phyloP scores from a whole-genome alignment of 2,113 vertebrate species.

The Tricholaema leucomelas region DNA sequence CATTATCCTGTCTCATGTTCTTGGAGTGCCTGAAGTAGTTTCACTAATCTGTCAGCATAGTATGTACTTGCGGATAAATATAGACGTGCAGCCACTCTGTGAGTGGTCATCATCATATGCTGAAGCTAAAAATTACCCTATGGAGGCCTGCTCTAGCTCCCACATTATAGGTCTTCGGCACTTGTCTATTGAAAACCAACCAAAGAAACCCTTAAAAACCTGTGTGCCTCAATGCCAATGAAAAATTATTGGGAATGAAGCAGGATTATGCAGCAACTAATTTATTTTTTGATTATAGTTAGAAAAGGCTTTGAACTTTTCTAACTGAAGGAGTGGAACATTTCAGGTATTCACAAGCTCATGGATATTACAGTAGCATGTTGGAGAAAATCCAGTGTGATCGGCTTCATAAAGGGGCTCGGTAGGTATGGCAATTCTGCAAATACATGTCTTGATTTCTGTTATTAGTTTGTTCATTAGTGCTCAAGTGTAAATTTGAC shows the following conservation, averaged over 20 bases:
- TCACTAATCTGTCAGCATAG: slow-evolving; percentile 87
- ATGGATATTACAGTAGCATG: slow-evolving; percentile 91
- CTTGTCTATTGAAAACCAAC: slow-evolving; percentile 45
- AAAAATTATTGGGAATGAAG: not conserved
- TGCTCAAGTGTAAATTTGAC: not conserved
- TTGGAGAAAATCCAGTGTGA: slow-evolving; percentile 92
- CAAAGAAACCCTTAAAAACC: not conserved
- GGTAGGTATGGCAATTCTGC: slow-evolving; percentile 82
- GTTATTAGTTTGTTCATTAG: not conserved
- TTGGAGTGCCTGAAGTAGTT: slow-evolving; percentile 79
- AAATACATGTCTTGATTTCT: not conserved
- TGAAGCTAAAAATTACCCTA: slow-evolving; percentile 93
- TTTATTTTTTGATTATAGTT: slow-evolving; percentile 48
- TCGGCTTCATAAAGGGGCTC: slow-evolving; percentile 93
- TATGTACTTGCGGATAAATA: slow-evolving; percentile 93
- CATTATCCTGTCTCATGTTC: slow-evolving; percentile 78
- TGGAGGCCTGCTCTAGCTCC: slow-evolving; percentile 74
- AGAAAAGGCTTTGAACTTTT: slow-evolving; percentile 49
- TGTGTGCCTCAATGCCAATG: slow-evolving; percentile 22
- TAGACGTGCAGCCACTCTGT: slow-evolving; percentile 83
- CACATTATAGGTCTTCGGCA: slow-evolving; percentile 60
- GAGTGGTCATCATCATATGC: slow-evolving; percentile 84
- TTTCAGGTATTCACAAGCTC: slow-evolving; percentile 62
- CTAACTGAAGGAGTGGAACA: slow-evolving; percentile 37
- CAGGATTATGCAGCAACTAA: slow-evolving; percentile 59